Base-by-base conservation (phyloP, 2,797 vertebrate genomes). In the Botia kubotai region DNA sequence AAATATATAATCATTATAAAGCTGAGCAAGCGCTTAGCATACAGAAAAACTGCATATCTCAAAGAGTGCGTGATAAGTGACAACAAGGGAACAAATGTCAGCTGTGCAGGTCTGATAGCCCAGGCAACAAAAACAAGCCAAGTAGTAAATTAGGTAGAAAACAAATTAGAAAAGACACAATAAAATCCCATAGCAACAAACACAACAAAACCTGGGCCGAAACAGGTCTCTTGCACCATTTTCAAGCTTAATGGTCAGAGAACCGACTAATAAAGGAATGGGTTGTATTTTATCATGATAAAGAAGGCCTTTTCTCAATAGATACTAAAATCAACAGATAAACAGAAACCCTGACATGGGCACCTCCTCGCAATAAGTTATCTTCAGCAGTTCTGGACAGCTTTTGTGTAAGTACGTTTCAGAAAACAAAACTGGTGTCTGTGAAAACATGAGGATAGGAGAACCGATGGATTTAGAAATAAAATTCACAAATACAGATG, bases 151-250 rank as follows among this genome's bases (percentile, higher is more conserved):
- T 33, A 33, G 33, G 3, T 33, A 33, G 33, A 33, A 33, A 33
- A 33, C 33, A 33, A 33, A 33, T 52, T 52, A 16, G 4, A 29
- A 4, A 62, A 29, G 53, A 67, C 39, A 39, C 23, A 26, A 26
- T 26, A 33, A 57, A 68, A 57, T 39, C 33, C 33, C 19, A 67
- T 12, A 68, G 19, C 8, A 67, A 76, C 50, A 43, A 67, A 55
- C 29, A 17, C 46, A 19, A 50, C 0, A 60, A 26, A 26, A 23
- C 11, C 11, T 8, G n/a, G 36, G n/a, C n/a, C 2, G 52, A 33
- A 53, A 33, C 73, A 55, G n/a, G n/a, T 39, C 48, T 1, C 5
- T 12, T 10, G 26, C 26, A 33, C 33, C 23, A 29, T 23, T 29
- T 62, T 23, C 26, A 55, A 67, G 5, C 62, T 13, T 13, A 23